Base-by-base conservation (phyloP, 2,113 vertebrate genomes). In the Paramisgurnus dabryanus region DNA sequence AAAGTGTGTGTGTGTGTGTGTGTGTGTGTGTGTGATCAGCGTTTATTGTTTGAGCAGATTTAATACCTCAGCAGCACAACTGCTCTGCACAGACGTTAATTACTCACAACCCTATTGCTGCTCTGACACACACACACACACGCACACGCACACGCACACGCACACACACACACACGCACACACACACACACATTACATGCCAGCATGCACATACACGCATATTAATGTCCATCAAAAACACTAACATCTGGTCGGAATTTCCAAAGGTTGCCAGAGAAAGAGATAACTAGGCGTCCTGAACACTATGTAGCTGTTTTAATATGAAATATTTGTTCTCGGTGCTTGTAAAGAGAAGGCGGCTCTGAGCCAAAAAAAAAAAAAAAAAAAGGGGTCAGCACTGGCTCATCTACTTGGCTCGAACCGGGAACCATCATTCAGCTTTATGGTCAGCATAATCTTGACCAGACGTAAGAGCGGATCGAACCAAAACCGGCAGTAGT, bases 1-100 rank as follows among this genome's bases (percentile, higher is more conserved):
- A 65, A 68, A 65, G 78, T 76, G 81, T 45, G 78, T 73, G 79
- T 80, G 71, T 60, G 4, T 53, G 50, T 79, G 18, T 82, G 72
- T 72, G 43, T 78, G 65, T 81, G 3, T 74, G 45, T 47, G 45
- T 47, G 9, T 6, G 9, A 18, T 58, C 55, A 18, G 55, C 0
- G 6, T 86, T 90, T 88, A 88, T 88, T 90, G 86, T 90, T 90
- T 87, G 86, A 60, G 84, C 86, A 89, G 86, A 89, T 89, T 88
- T 87, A 87, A 91, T 89, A 86, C 85, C 87, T 47, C 84, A 82
- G 81, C 85, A 63, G 83, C 85, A 85, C 70, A 80, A 86, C 85
- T 88, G 80, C 68, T 45, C 58, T 10, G 15, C 71, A 75, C 81
- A 40, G 41, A 73, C 57, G 87, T 87, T 92, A 89, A 89, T 90